These are phyloP conservation scores for Ophraella communa DNA, from an alignment of 2,888 invertebrate genomes.

Conservation along the genomic window DNA sequence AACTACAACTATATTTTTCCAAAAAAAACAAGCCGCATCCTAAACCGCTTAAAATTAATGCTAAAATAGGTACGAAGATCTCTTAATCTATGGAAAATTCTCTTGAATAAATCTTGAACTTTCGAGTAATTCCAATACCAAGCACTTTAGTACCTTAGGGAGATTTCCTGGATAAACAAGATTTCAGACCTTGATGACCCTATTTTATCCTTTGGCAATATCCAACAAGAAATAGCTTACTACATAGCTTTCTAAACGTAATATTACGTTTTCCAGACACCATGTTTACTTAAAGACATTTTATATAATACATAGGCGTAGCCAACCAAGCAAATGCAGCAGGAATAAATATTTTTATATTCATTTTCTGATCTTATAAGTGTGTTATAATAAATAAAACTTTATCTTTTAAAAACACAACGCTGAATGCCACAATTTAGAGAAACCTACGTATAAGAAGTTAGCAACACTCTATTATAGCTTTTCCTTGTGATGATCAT, in stretches of 20 bases:
- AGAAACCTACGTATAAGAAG: too few species aligned
- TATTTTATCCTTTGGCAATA: slow-evolving; percentile 21
- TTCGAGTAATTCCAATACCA: background rate
- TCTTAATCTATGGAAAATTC: background rate
- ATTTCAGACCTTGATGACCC: slow-evolving; percentile 27
- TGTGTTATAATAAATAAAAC: too few species aligned
- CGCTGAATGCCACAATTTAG: too few species aligned
- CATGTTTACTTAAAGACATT: slow-evolving; percentile 8
- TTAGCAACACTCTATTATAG: too few species aligned
- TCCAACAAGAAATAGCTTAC: slow-evolving; percentile 19
- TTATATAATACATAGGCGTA: slow-evolving; percentile 19
- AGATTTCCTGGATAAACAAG: slow-evolving; percentile 24
- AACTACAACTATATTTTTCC: too few species aligned
- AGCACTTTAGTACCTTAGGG: slow-evolving; percentile 11
- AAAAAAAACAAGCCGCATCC: too few species aligned
- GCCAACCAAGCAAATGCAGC: background rate
- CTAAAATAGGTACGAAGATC: background rate
- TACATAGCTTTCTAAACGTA: slow-evolving; percentile 29
- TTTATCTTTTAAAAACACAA: too few species aligned
- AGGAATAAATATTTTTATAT: too few species aligned
- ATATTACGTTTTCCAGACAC: slow-evolving; percentile 28
- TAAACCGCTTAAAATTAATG: background rate
- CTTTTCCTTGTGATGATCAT: too few species aligned
- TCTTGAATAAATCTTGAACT: background rate
- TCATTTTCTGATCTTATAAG: too few species aligned